Base-by-base conservation (phyloP, 2,797 vertebrate genomes). In the Leptatherina wallacei region DNA sequence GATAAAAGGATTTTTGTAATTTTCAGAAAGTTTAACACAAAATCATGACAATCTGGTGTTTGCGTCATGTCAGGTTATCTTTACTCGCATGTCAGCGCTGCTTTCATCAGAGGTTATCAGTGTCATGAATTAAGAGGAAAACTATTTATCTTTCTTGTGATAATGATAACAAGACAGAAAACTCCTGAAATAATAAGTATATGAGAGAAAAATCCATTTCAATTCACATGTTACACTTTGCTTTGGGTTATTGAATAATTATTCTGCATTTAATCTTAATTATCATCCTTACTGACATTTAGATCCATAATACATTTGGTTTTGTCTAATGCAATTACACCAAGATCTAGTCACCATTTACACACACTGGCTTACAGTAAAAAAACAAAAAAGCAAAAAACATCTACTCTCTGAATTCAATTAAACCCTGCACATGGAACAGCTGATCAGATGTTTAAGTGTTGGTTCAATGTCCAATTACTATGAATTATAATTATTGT, bases 71-170 rank as follows among this genome's bases (percentile, higher is more conserved):
- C 40, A 58, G 22, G 6, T 9, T 18, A 14, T 49, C 54, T 73
- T 61, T 6, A 70, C 60, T 55, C 11, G 27, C 42, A 49, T 70
- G 6, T 56, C 42, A 61, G 24, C 36, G 29, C 6, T 60, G 11
- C 40, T 55, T 55, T 20, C 42, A 35, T 38, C 58, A 56, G 24
- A 54, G 58, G 69, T 73, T 14, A 11, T 44, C 24, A 24, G 30
- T 42, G 33, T 6, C 49, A 20, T 64, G 16, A 27, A 27, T 42
- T 77, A 67, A 64, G 9, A 29, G 51, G 4, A 29, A 54, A 14
- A 54, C 24, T 47, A 7, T 20, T 20, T 20, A 20, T 20, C 44
- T n/a, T n/a, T 47, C 44, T 0, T n/a, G 44, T 4, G 12, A 40
- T 14, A 40, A 40, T 49, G 8, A 49, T n/a, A 49, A 49, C 20